Conservation (phyloP, 2,113 vertebrate species). For the Lates calcarifer region DNA sequence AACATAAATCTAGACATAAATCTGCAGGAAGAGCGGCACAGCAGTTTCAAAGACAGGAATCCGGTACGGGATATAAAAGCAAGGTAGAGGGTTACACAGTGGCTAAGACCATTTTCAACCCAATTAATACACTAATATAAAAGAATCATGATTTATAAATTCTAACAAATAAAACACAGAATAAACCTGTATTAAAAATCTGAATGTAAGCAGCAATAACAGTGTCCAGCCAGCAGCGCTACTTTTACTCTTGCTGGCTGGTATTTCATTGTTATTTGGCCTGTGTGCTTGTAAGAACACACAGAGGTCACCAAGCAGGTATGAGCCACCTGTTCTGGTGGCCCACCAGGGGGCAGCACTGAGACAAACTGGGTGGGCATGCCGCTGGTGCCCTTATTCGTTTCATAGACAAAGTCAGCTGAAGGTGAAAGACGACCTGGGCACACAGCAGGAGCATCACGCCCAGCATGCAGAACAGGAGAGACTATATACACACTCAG, state of each 20-base stretch:
- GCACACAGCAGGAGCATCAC: not conserved
- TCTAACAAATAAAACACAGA: not conserved
- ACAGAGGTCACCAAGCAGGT: constrained; percentile 17
- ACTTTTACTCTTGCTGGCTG: not conserved
- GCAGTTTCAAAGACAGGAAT: not conserved
- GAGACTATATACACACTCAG: not conserved
- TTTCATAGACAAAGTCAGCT: constrained; percentile 68
- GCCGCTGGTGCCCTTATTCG: not conserved
- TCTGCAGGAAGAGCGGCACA: constrained; percentile 3
- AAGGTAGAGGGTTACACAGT: not conserved
- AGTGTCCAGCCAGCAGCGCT: not conserved
- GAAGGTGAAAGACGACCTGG: constrained; percentile 67
- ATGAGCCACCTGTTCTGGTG: constrained; percentile 42
- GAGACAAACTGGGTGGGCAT: constrained; percentile 18
- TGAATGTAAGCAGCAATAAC: not conserved
- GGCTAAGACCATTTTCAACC: not conserved
- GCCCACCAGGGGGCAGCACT: constrained; percentile 58
- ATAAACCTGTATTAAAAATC: not conserved
- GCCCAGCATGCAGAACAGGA: too few relatives aligned
- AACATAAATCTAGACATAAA: constrained; percentile 20
- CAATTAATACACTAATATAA: not conserved
- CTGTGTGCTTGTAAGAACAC: not conserved
- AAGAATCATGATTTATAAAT: not conserved
- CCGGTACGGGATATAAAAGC: not conserved
- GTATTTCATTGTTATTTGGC: not conserved